Base-by-base conservation (phyloP, 1,140 invertebrate species). In the Drosophila kikkawai region DNA sequence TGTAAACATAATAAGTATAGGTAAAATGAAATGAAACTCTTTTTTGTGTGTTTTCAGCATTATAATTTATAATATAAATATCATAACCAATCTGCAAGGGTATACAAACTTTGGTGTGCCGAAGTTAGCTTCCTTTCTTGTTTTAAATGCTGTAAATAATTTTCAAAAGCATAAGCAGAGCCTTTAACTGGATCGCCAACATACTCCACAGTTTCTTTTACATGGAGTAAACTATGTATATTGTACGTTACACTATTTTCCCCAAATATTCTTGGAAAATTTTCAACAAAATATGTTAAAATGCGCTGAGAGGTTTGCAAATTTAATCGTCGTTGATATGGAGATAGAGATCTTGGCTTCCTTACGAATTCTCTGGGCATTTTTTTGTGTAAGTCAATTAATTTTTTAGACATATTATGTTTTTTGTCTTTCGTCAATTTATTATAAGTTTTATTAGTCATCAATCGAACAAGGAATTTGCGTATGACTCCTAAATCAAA, bases 351-450 rank as follows among this genome's bases (percentile, higher is more conserved):
- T 47, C 50, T 59, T 7, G 57, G 65, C 7, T 75, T 68, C 6
- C 65, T 36, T 48, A 9, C 50, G 13, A 75, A 68, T 15, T 75
- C 51, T 44, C n/a, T 61, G 7, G 71, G 36, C 36, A 75, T 60
- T 37, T 39, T 42, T 32, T 36, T 59, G n/a, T 34, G 7, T 53
- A 68, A 13, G 8, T 47, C 22, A 39, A 56, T 55, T 47, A 69
- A 45, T 56, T 63, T 69, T 37, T 44, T n/a, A 7, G 36, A 69
- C 13, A 51, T 75, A 6, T 50, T 9, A n/a, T n/a, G n/a, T 3
- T 48, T 50, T 9, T 29, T 26, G 9, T 67, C 41, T 34, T 47
- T 47, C 11, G 5, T 19, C 12, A 22, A 47, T 22, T 47, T 47
- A 12, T 22, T 11, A 22, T 4, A 13, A 13, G 19, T 22, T 4